Conservation (phyloP, 2,113 vertebrate species). For the Chloropsis hardwickii region DNA sequence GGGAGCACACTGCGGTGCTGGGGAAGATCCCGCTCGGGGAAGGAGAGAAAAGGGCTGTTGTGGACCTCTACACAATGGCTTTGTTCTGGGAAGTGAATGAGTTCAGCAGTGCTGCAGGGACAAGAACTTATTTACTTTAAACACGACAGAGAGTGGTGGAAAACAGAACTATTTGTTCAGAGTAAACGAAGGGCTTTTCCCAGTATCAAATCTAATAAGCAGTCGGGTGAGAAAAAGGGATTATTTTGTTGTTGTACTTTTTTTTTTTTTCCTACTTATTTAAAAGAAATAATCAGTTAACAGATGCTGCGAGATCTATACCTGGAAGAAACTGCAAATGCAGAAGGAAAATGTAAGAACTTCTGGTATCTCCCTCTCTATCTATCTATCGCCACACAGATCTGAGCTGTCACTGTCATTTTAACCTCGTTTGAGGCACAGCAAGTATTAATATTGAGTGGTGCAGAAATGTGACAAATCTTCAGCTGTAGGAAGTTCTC, state of each 20-base stretch:
- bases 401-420: background rate
- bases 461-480: conserved; percentile 21
- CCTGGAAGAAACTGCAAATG: conserved; percentile 51
- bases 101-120: conserved; percentile 77
- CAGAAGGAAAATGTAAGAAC: background rate
- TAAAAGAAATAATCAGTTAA: conserved; percentile 47
- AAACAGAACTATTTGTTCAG: conserved; percentile 68
- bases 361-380: background rate
- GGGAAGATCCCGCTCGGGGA: conserved; percentile 65
- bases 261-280: background rate
- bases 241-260: background rate
- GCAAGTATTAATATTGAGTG: background rate
- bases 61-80: conserved; percentile 70
- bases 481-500: background rate
- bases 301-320: conserved; percentile 32
- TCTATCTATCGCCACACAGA: background rate
- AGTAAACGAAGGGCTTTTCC: conserved; percentile 63
- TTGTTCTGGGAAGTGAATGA: conserved; percentile 80
- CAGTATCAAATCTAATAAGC: conserved; percentile 38
- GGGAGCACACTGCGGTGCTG: conserved; percentile 53
- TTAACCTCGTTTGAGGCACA: background rate
- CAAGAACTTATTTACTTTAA: conserved; percentile 89
- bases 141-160: conserved; percentile 77
- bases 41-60: conserved; percentile 72
- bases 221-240: background rate